A percentile compares a stretch with the other conserved stretches of the same genome.
Evolutionary conservation across 1,140 invertebrate species (phyloP).

Genomic region (Oryzaephilus surinamensis): DNA sequence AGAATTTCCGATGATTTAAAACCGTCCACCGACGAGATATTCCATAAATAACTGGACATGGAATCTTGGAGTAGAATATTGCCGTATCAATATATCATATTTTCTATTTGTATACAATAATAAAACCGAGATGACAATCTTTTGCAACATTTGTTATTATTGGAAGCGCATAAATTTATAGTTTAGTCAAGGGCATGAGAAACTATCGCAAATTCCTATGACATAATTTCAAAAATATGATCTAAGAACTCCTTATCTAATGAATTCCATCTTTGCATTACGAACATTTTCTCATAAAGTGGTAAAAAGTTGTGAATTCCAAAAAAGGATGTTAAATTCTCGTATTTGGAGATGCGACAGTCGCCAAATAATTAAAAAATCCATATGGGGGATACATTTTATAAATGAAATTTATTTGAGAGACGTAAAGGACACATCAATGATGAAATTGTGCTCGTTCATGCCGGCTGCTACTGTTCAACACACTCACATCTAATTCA

Average conservation of each 20-base stretch:
- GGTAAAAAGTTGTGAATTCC: not conserved
- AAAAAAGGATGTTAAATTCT: no score
- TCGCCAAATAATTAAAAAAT: no score
- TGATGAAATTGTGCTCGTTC: slow-evolving; percentile 10
- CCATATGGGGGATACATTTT: not conserved
- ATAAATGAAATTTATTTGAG: not conserved
- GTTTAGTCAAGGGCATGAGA: not conserved
- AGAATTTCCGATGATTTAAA: slow-evolving; percentile 20
- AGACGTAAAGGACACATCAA: slow-evolving; percentile 2
- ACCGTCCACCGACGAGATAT: slow-evolving; percentile 13
- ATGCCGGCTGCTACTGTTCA: slow-evolving; percentile 17
- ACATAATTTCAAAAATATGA: no score
- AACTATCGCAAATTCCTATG: no score
- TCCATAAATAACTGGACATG: slow-evolving; percentile 17
- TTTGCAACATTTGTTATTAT: not conserved
- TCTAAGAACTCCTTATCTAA: no score
- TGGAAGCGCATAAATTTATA: not conserved
- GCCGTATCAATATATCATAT: not conserved
- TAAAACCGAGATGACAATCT: not conserved
- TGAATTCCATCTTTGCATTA: no score
- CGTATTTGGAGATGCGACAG: no score
- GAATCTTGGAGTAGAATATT: not conserved
- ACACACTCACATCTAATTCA: slow-evolving; percentile 7
- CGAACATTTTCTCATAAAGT: not conserved
- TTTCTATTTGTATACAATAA: no score